These are phyloP conservation scores for Dermatophagoides farinae DNA, from an alignment of 1,140 invertebrate species.

Conservation along the genomic window DNA sequence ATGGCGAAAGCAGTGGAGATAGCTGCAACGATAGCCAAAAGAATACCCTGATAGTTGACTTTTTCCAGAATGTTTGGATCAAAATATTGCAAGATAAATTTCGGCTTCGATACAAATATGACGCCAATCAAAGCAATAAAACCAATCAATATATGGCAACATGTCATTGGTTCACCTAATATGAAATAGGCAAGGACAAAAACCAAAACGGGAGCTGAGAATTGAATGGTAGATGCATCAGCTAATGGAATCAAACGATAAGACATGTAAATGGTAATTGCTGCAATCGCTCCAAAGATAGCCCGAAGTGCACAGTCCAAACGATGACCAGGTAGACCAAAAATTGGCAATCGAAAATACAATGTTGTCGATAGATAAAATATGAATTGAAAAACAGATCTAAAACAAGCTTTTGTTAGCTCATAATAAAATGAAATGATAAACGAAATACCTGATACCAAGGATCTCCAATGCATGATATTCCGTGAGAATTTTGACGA, in stretches of 20 bases:
- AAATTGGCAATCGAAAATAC: conserved; percentile 3
- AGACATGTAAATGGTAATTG: conserved; percentile 37
- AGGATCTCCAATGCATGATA: conserved; percentile 8
- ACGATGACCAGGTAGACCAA: conserved; percentile 5
- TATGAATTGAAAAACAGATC: conserved; percentile 8
- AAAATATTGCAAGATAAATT: conserved; percentile 25
- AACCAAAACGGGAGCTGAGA: conserved; percentile 34
- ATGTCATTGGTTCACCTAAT: conserved; percentile 31
- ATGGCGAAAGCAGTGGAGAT: conserved; percentile 46
- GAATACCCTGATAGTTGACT: not conserved
- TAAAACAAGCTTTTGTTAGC: not conserved
- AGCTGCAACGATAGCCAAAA: conserved; percentile 2
- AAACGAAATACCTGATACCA: not conserved
- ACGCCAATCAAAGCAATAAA: conserved; percentile 30
- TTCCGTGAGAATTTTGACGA: conserved; percentile 7
- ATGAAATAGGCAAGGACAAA: conserved; percentile 32
- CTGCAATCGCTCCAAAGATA: conserved; percentile 4
- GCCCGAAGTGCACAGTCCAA: conserved; percentile 3
- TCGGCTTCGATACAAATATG: conserved; percentile 30
- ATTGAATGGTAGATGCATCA: conserved; percentile 35
- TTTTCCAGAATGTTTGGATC: conserved; percentile 13
- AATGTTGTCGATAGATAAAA: not conserved
- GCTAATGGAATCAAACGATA: conserved; percentile 35
- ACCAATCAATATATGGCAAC: conserved; percentile 31
- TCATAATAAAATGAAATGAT: not conserved